Base-by-base conservation (phyloP, 2,113 vertebrate genomes). In the Acanthochromis polyacanthus region DNA sequence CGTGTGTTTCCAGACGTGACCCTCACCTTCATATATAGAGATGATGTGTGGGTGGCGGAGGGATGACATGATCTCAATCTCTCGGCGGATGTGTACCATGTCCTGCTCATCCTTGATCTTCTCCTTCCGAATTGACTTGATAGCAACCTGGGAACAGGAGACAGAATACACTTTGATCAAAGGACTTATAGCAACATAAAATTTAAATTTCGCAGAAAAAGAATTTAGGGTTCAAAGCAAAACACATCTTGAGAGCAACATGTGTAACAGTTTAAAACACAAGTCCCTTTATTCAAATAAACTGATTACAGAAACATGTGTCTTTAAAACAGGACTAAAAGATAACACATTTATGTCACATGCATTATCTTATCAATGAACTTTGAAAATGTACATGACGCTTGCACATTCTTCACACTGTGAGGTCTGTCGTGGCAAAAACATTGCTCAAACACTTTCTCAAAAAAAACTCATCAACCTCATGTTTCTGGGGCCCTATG, bases 1-100 rank as follows among this genome's bases (percentile, higher is more conserved):
- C 36, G 9, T 6, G 4, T 50, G 20, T 46, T 55, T 65, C 14
- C 32, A 16, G 52, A 60, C 48, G 22, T 12, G 69, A 55, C 36
- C 19, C 78, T 91, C 59, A 99, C 98, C 98, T 99, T 99, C 98
- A 80, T 98, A 98, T 92, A 99, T 98, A 86, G 97, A 97, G 96
- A 99, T 99, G 94, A 99, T 99, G 95, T 99, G 97, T 84, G 98
- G 97, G 93, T 99, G 98, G 93, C 88, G 97, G 88, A 99, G 97
- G 81, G 97, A 97, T 84, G 98, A 99, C 98, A 99, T 99, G 93
- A 99, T 99, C 94, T 99, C 98, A 87, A 99, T 99, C 95, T 99
- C 98, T 75, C 98, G 91, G 92, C 98, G 96, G 93, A 99, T 99
- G 95, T 99, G 97, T 93, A 98, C 97, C 98, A 99, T 99, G 93